Evolutionary conservation across 2,113 vertebrate genomes (phyloP).

Genomic region (Megaceryle torquata): DNA sequence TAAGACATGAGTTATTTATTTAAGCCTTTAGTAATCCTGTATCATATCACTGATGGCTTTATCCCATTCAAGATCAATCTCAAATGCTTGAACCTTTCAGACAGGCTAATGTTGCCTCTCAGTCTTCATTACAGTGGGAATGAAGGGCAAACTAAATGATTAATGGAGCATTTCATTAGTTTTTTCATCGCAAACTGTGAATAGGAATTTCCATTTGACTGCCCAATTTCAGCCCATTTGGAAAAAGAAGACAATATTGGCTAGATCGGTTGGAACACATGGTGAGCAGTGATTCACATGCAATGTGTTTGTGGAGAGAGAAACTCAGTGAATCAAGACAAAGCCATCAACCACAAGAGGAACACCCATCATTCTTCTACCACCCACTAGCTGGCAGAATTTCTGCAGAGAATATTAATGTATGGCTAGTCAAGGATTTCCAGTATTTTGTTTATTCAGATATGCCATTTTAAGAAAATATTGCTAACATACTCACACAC

Average conservation of each 20-base stretch:
- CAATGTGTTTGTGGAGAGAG: background rate
- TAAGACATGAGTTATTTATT: background rate
- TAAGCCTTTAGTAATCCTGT: background rate
- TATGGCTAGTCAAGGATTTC: background rate
- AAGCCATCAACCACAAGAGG: background rate
- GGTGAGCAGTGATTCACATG: background rate
- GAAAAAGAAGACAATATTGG: background rate
- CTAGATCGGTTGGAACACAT: background rate
- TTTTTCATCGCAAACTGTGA: background rate
- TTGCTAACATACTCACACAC: background rate
- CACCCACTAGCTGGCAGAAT: background rate
- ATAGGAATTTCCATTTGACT: slow-evolving; percentile 34
- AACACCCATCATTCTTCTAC: background rate
- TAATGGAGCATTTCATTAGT: slow-evolving; percentile 37
- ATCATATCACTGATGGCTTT: background rate
- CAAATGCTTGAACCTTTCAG: slow-evolving; percentile 15
- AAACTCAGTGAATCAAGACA: background rate
- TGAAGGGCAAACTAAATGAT: slow-evolving; percentile 28
- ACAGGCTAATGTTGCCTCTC: background rate
- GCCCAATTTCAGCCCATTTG: slow-evolving; percentile 3
- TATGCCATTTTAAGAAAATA: background rate
- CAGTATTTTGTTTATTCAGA: background rate
- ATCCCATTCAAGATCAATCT: background rate
- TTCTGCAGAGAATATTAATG: background rate
- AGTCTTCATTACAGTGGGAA: slow-evolving; percentile 22